Percentiles rank a stretch among this genome's conserved stretches.
Evolutionary conservation across 2,888 invertebrate genomes (phyloP).

Genomic region (Chalcis sispes): DNA sequence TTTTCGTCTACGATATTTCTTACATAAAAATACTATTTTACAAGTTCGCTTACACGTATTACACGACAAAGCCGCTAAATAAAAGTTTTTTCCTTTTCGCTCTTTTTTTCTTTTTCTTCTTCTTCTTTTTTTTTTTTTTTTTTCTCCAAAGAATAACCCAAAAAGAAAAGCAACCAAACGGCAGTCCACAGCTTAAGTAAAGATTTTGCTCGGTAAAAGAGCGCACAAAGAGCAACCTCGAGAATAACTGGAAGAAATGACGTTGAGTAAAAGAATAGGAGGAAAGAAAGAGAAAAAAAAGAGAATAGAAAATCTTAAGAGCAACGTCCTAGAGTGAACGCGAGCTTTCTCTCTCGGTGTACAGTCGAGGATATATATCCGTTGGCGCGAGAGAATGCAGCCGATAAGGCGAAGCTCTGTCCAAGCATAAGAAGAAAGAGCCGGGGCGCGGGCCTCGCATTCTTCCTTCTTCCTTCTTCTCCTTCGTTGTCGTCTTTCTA

Average conservation of each 20-base stretch:
- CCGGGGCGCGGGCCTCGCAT: too few relatives aligned
- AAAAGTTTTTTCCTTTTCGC: too few relatives aligned
- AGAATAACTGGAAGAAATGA: neutral
- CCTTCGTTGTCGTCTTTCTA: too few relatives aligned
- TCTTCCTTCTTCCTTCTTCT: neutral
- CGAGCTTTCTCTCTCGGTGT: neutral
- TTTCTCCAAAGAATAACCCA: too few relatives aligned
- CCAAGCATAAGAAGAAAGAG: too few relatives aligned
- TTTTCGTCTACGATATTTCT: too few relatives aligned
- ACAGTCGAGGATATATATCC: neutral
- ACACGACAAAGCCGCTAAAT: too few relatives aligned
- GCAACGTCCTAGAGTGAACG: conserved; percentile 25
- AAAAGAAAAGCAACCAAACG: neutral
- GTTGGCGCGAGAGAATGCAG: conserved; percentile 18
- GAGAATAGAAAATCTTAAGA: neutral
- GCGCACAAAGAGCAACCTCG: neutral
- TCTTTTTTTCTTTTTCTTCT: too few relatives aligned
- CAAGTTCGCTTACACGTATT: too few relatives aligned
- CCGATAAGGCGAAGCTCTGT: conserved; percentile 17
- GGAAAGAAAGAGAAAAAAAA: conserved; percentile 2
- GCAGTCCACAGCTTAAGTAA: conserved; percentile 14
- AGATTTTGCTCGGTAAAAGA: neutral
- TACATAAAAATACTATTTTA: too few relatives aligned
- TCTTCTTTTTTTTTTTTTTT: too few relatives aligned
- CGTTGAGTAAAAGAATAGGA: too few relatives aligned